Percentiles rank a stretch among this genome's conserved stretches.
Evolutionary conservation across 2,888 invertebrate genomes (phyloP).

Genomic region (Lamellibrachia satsuma): DNA sequence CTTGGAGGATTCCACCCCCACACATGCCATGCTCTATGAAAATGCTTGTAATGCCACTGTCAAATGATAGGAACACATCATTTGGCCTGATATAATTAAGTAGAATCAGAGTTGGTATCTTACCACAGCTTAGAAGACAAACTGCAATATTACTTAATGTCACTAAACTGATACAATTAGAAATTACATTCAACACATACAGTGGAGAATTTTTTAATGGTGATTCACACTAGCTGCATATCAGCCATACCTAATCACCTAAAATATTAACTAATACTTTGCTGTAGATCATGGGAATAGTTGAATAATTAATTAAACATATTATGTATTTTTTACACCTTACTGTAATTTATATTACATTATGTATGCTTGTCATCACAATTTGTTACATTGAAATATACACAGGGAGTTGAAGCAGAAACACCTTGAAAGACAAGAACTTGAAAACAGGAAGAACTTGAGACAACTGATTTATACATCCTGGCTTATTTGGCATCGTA

Average conservation of each 20-base stretch:
- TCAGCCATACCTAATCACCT: neutral
- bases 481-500: neutral
- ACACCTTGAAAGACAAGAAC: neutral
- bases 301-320: neutral
- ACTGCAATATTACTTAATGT: neutral
- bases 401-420: neutral
- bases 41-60: too few relatives aligned
- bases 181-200: neutral
- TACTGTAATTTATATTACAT: neutral
- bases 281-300: neutral
- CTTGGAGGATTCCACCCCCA: too few relatives aligned
- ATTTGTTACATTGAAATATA: neutral
- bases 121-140: neutral
- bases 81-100: neutral
- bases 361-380: too few relatives aligned
- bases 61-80: too few relatives aligned
- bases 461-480: neutral
- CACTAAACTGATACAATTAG: neutral
- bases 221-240: neutral
- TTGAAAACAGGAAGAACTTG: neutral
- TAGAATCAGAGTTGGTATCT: neutral
- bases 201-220: neutral
- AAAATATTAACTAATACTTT: neutral
- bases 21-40: too few relatives aligned
- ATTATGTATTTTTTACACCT: neutral